Evolutionary conservation across 2,797 vertebrate genomes (phyloP).

Genomic region (Botia kubotai): DNA sequence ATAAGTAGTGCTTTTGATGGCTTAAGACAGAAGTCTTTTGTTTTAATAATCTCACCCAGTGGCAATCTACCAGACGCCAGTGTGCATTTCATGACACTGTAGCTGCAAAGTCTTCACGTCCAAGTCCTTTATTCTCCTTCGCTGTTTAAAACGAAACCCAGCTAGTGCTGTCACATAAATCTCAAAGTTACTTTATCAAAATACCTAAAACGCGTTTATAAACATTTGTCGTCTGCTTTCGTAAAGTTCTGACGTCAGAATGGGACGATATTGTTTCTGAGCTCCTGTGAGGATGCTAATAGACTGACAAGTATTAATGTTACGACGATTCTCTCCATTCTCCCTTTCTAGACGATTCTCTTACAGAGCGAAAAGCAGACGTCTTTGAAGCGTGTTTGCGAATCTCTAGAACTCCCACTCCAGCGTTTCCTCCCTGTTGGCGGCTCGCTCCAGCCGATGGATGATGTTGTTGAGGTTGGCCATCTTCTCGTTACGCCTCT

Average conservation of each 20-base stretch:
- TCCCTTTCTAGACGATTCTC: slow-evolving; percentile 62
- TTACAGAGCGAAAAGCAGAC: slow-evolving; percentile 61
- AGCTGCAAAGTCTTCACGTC: slow-evolving; percentile 92
- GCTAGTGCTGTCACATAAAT: slow-evolving; percentile 93
- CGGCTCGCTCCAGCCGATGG: slow-evolving; percentile 94
- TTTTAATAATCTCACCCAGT: slow-evolving; percentile 98
- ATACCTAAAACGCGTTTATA: slow-evolving; percentile 95
- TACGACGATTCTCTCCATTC: slow-evolving; percentile 49
- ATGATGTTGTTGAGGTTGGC: slow-evolving; percentile 99
- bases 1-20: slow-evolving; percentile 95
- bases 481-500: slow-evolving; percentile 98
- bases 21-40: slow-evolving; percentile 93
- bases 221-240: slow-evolving; percentile 82
- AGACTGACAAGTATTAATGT: background rate
- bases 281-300: background rate
- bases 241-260: slow-evolving; percentile 76
- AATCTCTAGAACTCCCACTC: slow-evolving; percentile 93
- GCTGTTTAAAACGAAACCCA: slow-evolving; percentile 92
- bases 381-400: slow-evolving; percentile 36
- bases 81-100: slow-evolving; percentile 94
- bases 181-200: slow-evolving; percentile 98
- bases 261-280: slow-evolving; percentile 23
- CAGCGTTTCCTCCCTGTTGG: slow-evolving; percentile 93
- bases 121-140: slow-evolving; percentile 73
- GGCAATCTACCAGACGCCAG: slow-evolving; percentile 97